Evolutionary conservation across 2,888 invertebrate species (phyloP).

Genomic region (Epirrita christyi): DNA sequence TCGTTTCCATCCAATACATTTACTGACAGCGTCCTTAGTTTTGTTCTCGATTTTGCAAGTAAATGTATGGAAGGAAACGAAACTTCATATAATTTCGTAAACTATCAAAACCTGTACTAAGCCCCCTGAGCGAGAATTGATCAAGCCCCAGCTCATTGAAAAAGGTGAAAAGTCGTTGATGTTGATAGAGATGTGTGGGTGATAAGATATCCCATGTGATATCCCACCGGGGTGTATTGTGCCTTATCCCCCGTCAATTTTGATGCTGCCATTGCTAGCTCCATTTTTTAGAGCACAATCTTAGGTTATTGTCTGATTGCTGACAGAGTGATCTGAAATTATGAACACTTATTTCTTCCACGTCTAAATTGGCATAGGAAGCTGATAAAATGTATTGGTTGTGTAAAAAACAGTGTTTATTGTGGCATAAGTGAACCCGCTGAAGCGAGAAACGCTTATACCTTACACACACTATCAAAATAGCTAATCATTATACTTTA

Average conservation of each 20-base stretch:
- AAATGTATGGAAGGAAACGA: no score
- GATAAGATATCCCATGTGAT: conserved; percentile 25
- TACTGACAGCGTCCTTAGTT: no score
- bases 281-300: conserved; percentile 21
- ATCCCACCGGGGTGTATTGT: conserved; percentile 26
- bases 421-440: conserved; percentile 15
- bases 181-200: conserved; percentile 20
- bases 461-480: conserved; percentile 21
- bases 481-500: conserved; percentile 18
- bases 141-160: neutral
- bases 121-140: no score
- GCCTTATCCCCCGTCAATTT: conserved; percentile 32
- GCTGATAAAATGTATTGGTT: conserved; percentile 26
- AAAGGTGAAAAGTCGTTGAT: conserved; percentile 1
- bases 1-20: no score
- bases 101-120: no score
- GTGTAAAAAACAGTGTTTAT: conserved; percentile 23
- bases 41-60: no score
- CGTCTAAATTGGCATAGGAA: conserved; percentile 9
- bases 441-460: conserved; percentile 21
- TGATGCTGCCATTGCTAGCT: conserved; percentile 25
- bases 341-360: conserved; percentile 14
- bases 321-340: conserved; percentile 14
- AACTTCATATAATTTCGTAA: no score
- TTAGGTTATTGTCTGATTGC: conserved; percentile 18